Base-by-base conservation (phyloP, 2,113 vertebrate genomes). In the Ceyx melanurus region DNA sequence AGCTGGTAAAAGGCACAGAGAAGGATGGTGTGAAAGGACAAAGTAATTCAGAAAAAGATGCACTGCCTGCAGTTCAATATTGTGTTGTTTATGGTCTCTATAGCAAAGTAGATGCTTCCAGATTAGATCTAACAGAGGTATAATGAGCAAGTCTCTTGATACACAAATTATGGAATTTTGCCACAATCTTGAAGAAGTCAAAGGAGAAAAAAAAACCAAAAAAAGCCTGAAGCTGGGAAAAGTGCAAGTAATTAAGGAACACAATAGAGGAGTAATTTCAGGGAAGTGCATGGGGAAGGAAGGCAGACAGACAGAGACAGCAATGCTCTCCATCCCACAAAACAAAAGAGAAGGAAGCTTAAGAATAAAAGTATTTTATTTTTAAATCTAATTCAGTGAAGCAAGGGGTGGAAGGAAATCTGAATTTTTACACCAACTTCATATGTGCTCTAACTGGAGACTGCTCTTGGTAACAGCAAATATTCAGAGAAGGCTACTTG, bases 331-430 rank as follows among this genome's bases (percentile, higher is more conserved):
- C 53, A 35, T 16, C 0, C 2, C 5, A 23, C 10, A n/a, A 62
- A 93, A 81, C 77, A 86, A 90, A 73, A 40, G 31, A 73, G 80
- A 81, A 86, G 83, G 89, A 90, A 94, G 61, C 75, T 74, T 54
- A 93, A 48, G 42, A 91, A 83, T 68, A 68, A 53, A 87, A 87
- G 18, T 45, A 48, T 43, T 83, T 81, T 71, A 71, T 89, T 94
- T 96, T 95, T 89, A 95, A 92, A 88, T 15, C 26, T 51, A 90
- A 60, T 71, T 74, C 72, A 77, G 19, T 26, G 37, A 90, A 90
- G 46, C 22, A 58, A 81, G 20, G 15, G 6, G 9, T 42, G 28
- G 77, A 78, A 92, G 86, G 86, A 78, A 94, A 67, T 22, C 76
- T 3, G 31, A 94, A 75, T 77, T 61, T 57, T 90, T 48, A 77